Percentiles rank a stretch among this genome's conserved stretches.
Evolutionary conservation across 2,797 vertebrate genomes (phyloP).

Genomic region (Lagorchestes hirsutus): DNA sequence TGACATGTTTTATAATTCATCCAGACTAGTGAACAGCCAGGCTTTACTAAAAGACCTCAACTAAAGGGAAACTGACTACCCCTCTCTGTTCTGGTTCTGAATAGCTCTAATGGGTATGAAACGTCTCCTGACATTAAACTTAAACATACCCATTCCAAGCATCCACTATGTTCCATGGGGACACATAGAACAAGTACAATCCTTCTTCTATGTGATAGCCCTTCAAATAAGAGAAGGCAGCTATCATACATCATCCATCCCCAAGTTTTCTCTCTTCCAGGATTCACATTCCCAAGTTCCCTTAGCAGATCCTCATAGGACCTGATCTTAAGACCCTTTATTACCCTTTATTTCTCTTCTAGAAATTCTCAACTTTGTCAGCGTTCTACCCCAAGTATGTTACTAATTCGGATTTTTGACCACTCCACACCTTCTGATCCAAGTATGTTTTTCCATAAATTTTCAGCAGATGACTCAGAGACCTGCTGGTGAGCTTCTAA

Average conservation of each 20-base stretch:
- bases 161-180: not conserved
- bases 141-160: not conserved
- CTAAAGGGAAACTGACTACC: not conserved
- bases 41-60: not conserved
- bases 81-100: not conserved
- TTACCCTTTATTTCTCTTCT: not conserved
- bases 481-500: not conserved
- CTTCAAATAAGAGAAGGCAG: not conserved
- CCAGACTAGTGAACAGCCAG: not conserved
- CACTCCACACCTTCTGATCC: not conserved
- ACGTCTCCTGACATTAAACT: not conserved
- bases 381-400: not conserved
- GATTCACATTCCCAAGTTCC: not conserved
- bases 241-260: not conserved
- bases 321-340: not conserved
- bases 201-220: not conserved
- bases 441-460: not conserved
- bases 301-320: not conserved
- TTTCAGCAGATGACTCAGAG: not conserved
- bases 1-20: constrained; percentile 35
- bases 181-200: not conserved
- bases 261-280: not conserved
- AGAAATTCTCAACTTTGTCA: not conserved
- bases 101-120: not conserved
- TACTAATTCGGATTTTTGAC: not conserved